Evolutionary conservation across 2,797 vertebrate genomes (phyloP).

Genomic region (Hapalemur alaotrensis): DNA sequence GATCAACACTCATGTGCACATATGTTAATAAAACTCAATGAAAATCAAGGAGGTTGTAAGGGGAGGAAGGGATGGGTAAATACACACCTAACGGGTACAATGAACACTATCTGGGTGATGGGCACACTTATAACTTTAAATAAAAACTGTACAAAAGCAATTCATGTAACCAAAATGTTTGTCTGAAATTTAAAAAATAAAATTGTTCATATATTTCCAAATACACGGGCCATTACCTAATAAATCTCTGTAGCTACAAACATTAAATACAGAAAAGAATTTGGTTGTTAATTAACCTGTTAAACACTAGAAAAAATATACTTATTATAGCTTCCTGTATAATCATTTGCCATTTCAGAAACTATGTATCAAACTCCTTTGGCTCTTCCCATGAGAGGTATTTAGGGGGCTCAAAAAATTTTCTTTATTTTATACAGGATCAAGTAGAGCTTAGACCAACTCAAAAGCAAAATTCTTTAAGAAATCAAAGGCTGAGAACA

Average conservation of each 20-base stretch:
- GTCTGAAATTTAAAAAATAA: background rate
- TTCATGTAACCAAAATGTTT: no score
- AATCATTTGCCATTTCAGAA: slow-evolving; percentile 61
- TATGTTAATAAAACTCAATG: no score
- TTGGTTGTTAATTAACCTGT: slow-evolving; percentile 58
- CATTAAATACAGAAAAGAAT: slow-evolving; percentile 45
- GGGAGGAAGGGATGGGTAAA: no score
- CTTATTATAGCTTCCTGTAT: slow-evolving; percentile 46
- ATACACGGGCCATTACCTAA: slow-evolving; percentile 28
- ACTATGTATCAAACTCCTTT: slow-evolving; percentile 43
- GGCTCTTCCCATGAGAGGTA: slow-evolving; percentile 44
- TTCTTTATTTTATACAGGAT: slow-evolving; percentile 63
- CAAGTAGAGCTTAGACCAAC: slow-evolving; percentile 49
- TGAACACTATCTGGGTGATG: no score
- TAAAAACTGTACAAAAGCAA: no score
- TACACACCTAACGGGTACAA: no score
- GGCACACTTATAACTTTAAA: no score
- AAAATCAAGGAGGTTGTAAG: no score
- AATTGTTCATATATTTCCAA: background rate
- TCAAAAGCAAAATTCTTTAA: slow-evolving; percentile 69
- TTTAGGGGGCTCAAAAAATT: slow-evolving; percentile 11
- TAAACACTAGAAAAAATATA: slow-evolving; percentile 49
- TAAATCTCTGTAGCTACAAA: slow-evolving; percentile 11
- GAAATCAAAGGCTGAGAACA: slow-evolving; percentile 67
- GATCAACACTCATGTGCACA: no score